Conservation (phyloP, 2,888 invertebrate genomes). For the Unio delphinus region DNA sequence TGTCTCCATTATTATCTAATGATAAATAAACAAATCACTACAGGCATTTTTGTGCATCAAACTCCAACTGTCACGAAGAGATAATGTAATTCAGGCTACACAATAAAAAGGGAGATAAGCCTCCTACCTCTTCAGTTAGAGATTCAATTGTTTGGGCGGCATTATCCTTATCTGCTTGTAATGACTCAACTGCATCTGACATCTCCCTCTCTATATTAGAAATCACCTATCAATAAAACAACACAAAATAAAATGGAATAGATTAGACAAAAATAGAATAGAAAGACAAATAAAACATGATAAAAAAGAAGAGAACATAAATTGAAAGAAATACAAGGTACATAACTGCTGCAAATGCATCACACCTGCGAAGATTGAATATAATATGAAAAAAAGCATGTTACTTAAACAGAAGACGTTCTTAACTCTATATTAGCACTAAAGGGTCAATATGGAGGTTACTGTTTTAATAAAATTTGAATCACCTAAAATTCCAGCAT, state of each 20-base stretch:
- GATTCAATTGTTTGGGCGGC: conserved; percentile 40
- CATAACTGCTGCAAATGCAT: not conserved
- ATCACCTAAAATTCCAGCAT: too few relatives aligned
- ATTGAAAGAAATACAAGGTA: not conserved
- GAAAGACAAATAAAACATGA: not conserved
- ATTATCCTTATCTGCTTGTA: conserved; percentile 54
- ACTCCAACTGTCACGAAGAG: not conserved
- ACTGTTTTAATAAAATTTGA: too few relatives aligned
- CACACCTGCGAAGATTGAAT: not conserved
- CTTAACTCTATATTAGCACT: too few relatives aligned
- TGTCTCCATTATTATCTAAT: too few relatives aligned
- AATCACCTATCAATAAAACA: conserved; percentile 47
- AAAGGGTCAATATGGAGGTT: too few relatives aligned
- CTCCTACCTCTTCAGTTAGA: conserved; percentile 47
- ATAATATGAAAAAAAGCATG: too few relatives aligned
- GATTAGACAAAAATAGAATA: not conserved
- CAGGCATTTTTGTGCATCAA: too few relatives aligned
- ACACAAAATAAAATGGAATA: not conserved
- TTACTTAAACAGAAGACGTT: too few relatives aligned
- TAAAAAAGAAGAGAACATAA: too few relatives aligned
- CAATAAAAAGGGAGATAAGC: not conserved
- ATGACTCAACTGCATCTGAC: conserved; percentile 48
- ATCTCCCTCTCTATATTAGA: conserved; percentile 56
- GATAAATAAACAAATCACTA: too few relatives aligned
- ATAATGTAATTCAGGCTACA: not conserved